phyloP scores from a whole-genome alignment of 2,888 invertebrate species.

The Tribolium freemani region DNA sequence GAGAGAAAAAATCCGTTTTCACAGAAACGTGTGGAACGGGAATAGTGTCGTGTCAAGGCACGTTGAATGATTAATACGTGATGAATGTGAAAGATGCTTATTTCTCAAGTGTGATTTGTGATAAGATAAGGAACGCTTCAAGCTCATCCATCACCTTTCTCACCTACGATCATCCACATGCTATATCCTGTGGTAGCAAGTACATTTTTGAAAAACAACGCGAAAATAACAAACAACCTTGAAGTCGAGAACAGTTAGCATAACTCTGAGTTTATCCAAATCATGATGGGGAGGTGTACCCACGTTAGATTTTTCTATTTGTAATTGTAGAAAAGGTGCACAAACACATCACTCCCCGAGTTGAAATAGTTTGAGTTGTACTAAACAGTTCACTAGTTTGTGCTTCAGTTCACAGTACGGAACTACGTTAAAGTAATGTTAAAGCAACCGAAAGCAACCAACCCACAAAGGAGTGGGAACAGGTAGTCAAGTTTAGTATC shows the following conservation, averaged over 20 bases:
- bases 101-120: not conserved
- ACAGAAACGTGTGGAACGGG: not conserved
- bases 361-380: not conserved
- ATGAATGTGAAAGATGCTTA: not conserved
- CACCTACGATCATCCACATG: conserved; percentile 53
- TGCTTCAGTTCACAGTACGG: conserved; percentile 51
- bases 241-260: conserved; percentile 48
- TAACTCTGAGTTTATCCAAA: conserved; percentile 28
- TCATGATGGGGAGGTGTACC: not conserved
- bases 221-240: conserved; percentile 54
- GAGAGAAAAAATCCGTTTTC: not conserved
- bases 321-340: not conserved
- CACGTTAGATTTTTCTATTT: too few species aligned
- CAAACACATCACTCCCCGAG: conserved; percentile 1
- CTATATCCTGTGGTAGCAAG: conserved; percentile 48
- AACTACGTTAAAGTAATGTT: conserved; percentile 17
- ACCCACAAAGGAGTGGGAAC: conserved; percentile 61
- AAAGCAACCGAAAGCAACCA: conserved; percentile 50
- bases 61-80: not conserved
- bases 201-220: conserved; percentile 51
- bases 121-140: not conserved
- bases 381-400: conserved; percentile 39
- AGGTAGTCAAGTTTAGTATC: conserved; percentile 54
- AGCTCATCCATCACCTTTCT: conserved; percentile 14
- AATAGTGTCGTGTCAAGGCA: not conserved